phyloP scores from a whole-genome alignment of 2,113 vertebrate species.

The Solea solea region DNA sequence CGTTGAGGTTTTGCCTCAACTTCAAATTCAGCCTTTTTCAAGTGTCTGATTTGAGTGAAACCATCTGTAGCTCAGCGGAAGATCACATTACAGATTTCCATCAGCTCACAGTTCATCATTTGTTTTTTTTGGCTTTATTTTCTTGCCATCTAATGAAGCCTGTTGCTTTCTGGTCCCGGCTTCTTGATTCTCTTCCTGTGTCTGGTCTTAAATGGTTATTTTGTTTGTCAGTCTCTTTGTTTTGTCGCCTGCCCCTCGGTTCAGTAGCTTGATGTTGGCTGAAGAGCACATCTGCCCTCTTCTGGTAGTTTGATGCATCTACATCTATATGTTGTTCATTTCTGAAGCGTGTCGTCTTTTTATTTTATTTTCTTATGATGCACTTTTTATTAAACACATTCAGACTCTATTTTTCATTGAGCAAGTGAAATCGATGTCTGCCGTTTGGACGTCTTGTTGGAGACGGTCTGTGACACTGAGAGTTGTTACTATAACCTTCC shows the following conservation, averaged over 20 bases:
- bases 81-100: constrained; percentile 45
- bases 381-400: not conserved
- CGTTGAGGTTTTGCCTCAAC: constrained; percentile 37
- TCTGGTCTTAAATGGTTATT: constrained; percentile 23
- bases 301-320: constrained; percentile 29
- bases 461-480: not conserved
- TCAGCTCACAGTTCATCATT: constrained; percentile 51
- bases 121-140: constrained; percentile 31
- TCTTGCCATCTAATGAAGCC: constrained; percentile 20
- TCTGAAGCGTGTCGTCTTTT: not conserved
- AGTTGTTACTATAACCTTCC: not conserved
- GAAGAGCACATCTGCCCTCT: constrained; percentile 44
- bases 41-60: constrained; percentile 47
- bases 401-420: not conserved
- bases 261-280: constrained; percentile 12
- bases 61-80: constrained; percentile 31
- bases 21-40: constrained; percentile 17
- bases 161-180: constrained; percentile 35
- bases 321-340: not conserved
- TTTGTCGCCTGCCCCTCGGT: constrained; percentile 6
- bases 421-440: not conserved
- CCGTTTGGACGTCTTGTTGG: not conserved
- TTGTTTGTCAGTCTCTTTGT: constrained; percentile 20
- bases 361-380: not conserved
- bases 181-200: constrained; percentile 48